A percentile compares a stretch with the other conserved stretches of the same genome.
Evolutionary conservation across 2,888 invertebrate species (phyloP).

Genomic region (Drosophila infuscata): DNA sequence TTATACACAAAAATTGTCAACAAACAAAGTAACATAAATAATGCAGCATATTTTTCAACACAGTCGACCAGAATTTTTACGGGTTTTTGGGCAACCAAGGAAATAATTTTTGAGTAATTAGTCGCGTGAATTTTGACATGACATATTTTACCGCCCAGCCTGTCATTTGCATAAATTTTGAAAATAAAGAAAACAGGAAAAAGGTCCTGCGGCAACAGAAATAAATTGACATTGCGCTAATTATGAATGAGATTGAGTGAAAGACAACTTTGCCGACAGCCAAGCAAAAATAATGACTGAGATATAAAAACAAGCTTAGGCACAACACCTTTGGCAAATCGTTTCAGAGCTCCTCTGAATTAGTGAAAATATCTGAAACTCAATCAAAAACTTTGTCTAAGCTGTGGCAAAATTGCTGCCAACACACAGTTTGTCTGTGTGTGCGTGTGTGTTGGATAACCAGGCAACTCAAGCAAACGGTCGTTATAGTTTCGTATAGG

Average conservation of each 20-base stretch:
- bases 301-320: conserved; percentile 34
- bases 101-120: conserved; percentile 52
- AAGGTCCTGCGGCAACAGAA: conserved; percentile 22
- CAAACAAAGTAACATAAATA: conserved; percentile 38
- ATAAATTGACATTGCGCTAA: conserved; percentile 38
- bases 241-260: conserved; percentile 49
- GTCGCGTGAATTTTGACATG: conserved; percentile 37
- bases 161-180: conserved; percentile 45
- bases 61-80: background rate
- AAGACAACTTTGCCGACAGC: conserved; percentile 42
- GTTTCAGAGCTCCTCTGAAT: conserved; percentile 23
- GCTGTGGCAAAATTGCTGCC: conserved; percentile 47
- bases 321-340: conserved; percentile 50
- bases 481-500: too few relatives aligned
- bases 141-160: conserved; percentile 14
- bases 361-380: conserved; percentile 40
- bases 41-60: conserved; percentile 29
- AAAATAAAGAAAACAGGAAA: conserved; percentile 12
- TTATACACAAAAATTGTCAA: conserved; percentile 11
- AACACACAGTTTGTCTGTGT: conserved; percentile 7
- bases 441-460: conserved; percentile 20
- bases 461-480: too few relatives aligned
- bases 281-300: conserved; percentile 35
- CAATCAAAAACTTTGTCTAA: conserved; percentile 57
- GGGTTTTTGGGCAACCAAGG: conserved; percentile 8